Base-by-base conservation (phyloP, 1,140 invertebrate genomes). In the Grapholita molesta region DNA sequence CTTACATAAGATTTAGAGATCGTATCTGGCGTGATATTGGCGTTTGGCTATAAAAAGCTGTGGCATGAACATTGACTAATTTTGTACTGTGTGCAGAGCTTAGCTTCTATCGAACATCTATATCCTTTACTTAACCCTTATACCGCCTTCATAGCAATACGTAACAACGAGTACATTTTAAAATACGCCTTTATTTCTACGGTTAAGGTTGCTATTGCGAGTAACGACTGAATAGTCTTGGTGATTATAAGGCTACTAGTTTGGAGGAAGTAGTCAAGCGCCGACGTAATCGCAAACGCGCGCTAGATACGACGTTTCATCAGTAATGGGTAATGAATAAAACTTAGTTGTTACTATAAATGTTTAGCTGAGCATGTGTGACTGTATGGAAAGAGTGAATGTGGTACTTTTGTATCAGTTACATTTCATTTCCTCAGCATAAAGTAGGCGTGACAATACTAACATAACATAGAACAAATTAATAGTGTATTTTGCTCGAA, bases 291-390 rank as follows among this genome's bases (percentile, higher is more conserved):
- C 55, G 55, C 61, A 61, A 75, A 80, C 35, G 70, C 74, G 76
- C 80, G 84, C 80, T 84, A 78, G 70, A 76, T 82, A 82, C 80
- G 80, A 84, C 83, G 82, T 85, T 83, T 83, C 86, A 88, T 89
- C 86, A 88, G 82, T 88, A 89, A 85, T 77, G 84, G 85, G 77
- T 91, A 84, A 85, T 86, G 75, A 78, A 79, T 85, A 84, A 86
- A 80, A 85, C 77, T 86, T 91, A 91, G 88, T 88, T 90, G 88
- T 90, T 91, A 90, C 75, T 80, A 89, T 91, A 90, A 91, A 91
- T 91, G 88, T 91, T 90, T 90, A 90, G 89, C 80, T 83, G 88
- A 88, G 82, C 75, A 79, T 78, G 89, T 82, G 84, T 89, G 89
- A 77, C 67, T 90, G 87, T 90, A 80, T 76, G 85, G 82, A 86